These are phyloP conservation scores for Lerista edwardsae DNA, from an alignment of 2,797 vertebrate genomes.

Conservation along the genomic window DNA sequence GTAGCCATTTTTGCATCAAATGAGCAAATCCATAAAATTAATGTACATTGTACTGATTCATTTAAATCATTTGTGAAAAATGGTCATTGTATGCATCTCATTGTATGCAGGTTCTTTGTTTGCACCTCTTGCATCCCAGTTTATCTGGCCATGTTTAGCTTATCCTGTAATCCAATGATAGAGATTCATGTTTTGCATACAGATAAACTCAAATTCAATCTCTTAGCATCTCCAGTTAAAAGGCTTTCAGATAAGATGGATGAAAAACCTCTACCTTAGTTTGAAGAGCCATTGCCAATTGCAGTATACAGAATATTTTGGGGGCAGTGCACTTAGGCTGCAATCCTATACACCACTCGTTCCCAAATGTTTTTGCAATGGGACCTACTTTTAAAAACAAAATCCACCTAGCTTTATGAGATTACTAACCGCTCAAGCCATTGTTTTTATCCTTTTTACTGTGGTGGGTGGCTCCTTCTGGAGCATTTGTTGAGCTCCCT, in stretches of 20 bases:
- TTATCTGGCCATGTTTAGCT: not conserved
- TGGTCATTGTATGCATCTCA: not conserved
- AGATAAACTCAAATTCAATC: not conserved
- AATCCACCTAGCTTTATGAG: too few relatives aligned
- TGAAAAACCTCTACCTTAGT: not conserved
- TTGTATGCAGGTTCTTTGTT: not conserved
- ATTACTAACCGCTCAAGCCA: too few relatives aligned
- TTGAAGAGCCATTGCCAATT: not conserved
- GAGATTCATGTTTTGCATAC: not conserved
- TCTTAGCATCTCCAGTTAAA: not conserved
- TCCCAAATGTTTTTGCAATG: too few relatives aligned
- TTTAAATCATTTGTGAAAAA: constrained; percentile 26
- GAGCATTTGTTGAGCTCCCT: too few relatives aligned
- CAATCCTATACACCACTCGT: too few relatives aligned
- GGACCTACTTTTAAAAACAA: too few relatives aligned
- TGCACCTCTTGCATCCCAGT: not conserved
- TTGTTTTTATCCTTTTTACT: too few relatives aligned
- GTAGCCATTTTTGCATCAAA: constrained; percentile 47
- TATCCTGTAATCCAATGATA: not conserved
- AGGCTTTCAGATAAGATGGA: not conserved
- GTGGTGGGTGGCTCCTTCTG: too few relatives aligned
- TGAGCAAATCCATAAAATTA: constrained; percentile 45
- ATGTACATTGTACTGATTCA: constrained; percentile 29
- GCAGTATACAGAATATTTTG: not conserved
- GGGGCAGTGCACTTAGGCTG: too few relatives aligned